Evolutionary conservation across 2,113 vertebrate genomes (phyloP).

Genomic region (Scatophagus argus): DNA sequence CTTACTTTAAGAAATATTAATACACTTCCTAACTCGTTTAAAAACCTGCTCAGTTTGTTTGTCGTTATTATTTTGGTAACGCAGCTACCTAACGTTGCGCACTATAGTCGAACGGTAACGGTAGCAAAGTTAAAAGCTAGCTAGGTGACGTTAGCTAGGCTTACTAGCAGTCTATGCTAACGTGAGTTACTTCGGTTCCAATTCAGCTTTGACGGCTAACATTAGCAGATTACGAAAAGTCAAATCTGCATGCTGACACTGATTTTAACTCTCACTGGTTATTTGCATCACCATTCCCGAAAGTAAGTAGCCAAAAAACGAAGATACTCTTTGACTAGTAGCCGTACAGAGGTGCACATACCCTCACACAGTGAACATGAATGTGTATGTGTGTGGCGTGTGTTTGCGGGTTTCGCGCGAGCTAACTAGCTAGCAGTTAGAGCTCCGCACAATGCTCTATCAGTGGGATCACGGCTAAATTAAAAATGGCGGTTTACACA

Average conservation of each 20-base stretch:
- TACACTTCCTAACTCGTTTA: neutral
- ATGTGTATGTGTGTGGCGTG: conserved; percentile 16
- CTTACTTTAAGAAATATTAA: neutral
- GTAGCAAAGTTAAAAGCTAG: conserved; percentile 55
- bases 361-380: conserved; percentile 44
- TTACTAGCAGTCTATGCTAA: conserved; percentile 45
- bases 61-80: neutral
- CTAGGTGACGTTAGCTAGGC: conserved; percentile 53
- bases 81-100: neutral
- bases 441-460: conserved; percentile 79
- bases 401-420: conserved; percentile 64
- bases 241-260: conserved; percentile 21
- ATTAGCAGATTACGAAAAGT: conserved; percentile 56
- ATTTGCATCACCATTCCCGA: neutral
- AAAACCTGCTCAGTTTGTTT: neutral
- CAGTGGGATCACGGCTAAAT: conserved; percentile 80
- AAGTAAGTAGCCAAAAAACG: neutral
- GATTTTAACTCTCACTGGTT: conserved; percentile 17
- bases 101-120: conserved; percentile 13
- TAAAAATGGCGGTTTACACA: conserved; percentile 89
- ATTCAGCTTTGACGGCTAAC: conserved; percentile 39
- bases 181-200: conserved; percentile 37
- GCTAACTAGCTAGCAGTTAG: conserved; percentile 67
- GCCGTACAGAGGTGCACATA: conserved; percentile 3
- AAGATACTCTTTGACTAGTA: conserved; percentile 26